These are phyloP conservation scores for Pemphredon lugubris DNA, from an alignment of 2,888 invertebrate genomes.

Conservation along the genomic window DNA sequence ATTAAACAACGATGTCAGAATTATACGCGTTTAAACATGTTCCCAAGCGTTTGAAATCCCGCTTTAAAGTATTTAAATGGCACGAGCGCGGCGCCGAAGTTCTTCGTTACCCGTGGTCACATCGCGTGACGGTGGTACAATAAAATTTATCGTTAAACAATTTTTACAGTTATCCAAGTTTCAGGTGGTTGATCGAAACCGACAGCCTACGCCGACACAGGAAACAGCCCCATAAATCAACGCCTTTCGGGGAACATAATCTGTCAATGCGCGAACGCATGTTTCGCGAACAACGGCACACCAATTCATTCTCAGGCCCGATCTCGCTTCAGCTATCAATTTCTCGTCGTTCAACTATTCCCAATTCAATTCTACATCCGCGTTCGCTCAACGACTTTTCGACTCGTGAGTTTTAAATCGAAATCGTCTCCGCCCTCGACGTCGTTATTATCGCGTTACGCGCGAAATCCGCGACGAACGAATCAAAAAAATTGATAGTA, in stretches of 20 bases:
- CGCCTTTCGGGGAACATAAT: constrained; percentile 48
- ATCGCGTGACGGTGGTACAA: too few species aligned
- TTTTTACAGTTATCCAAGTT: constrained; percentile 19
- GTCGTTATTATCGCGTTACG: too few species aligned
- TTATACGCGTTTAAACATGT: too few species aligned
- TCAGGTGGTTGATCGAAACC: constrained; percentile 9
- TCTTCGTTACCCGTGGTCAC: too few species aligned
- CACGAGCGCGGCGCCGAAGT: too few species aligned
- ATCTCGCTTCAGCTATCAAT: constrained; percentile 30
- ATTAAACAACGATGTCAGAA: neutral
- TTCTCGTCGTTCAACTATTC: constrained; percentile 31
- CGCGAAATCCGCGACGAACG: neutral
- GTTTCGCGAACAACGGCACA: constrained; percentile 14
- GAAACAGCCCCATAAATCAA: constrained; percentile 38
- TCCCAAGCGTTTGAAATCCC: too few species aligned
- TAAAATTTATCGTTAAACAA: constrained; percentile 21
- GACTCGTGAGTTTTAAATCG: too few species aligned
- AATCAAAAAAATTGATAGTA: neutral
- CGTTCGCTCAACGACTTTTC: too few species aligned
- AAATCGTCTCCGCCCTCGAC: too few species aligned
- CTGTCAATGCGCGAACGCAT: constrained; percentile 35
- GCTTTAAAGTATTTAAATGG: too few species aligned
- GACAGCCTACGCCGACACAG: constrained; percentile 37
- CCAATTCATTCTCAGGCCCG: constrained; percentile 35
- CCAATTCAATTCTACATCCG: constrained; percentile 3